phyloP scores from a whole-genome alignment of 1,140 invertebrate species.

The Dryas iulia region DNA sequence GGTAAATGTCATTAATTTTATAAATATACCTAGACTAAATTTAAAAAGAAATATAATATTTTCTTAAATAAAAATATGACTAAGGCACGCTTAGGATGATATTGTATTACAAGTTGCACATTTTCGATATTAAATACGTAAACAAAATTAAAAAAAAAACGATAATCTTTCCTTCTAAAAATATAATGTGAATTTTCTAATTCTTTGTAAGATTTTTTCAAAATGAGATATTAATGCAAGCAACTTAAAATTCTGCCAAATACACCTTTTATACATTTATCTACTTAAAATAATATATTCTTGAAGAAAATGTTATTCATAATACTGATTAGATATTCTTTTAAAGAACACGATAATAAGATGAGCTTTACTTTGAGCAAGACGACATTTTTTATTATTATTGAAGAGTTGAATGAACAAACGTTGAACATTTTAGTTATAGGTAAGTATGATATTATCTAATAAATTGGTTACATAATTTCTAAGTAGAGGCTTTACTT shows the following conservation, averaged over 20 bases:
- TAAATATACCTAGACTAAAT: not conserved
- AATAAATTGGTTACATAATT: not conserved
- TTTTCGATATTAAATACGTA: not conserved
- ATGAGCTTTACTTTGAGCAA: conserved; percentile 1
- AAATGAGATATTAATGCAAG: no score
- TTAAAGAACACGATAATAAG: not conserved
- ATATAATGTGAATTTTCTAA: no score
- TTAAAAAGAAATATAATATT: not conserved
- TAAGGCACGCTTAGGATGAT: not conserved
- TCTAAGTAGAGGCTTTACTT: not conserved
- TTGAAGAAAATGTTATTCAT: not conserved
- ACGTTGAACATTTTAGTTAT: not conserved
- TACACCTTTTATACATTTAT: not conserved
- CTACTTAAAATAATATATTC: not conserved
- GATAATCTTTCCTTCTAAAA: no score
- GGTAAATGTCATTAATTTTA: not conserved
- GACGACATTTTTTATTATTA: not conserved
- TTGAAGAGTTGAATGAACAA: not conserved
- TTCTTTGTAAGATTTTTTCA: no score
- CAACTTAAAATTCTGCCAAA: no score
- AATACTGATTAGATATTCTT: not conserved
- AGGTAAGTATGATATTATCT: not conserved
- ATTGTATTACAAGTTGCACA: not conserved
- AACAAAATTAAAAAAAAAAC: no score
- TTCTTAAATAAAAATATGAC: not conserved